Base-by-base conservation (phyloP, 2,888 invertebrate genomes). In the Coremacera marginata region DNA sequence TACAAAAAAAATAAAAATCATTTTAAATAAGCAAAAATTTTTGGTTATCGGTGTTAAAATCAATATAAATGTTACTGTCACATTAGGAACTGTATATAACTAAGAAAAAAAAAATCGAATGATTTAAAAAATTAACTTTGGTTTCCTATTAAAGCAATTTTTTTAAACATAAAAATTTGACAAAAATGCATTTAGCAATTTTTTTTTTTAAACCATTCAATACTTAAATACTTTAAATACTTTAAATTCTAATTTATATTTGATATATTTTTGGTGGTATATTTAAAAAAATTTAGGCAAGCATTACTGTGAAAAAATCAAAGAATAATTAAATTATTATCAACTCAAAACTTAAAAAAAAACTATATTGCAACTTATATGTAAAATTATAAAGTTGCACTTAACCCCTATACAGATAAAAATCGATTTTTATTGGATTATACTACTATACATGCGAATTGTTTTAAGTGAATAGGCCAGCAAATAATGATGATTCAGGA, bases 41-140 rank as follows among this genome's bases (percentile, higher is more conserved):
- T 52, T 63, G 73, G 63, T 37, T 31, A 63, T 65, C 63, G 27
- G 37, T 31, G 31, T 7, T 63, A 49, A 63, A 73, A 49, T 49
- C 19, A 62, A 51, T 63, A 51, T 2, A 49, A 44, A 65, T 19
- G 19, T 31, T 62, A 14, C 11, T 71, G 19, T 14, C 57, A 60
- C 25, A 37, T 60, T 60, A 73, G 52, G 52, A 73, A 63, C 63
- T 63, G 63, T 55, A 63, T 51, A 25, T 52, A 63, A 73, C 3
- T 51, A 51, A 60, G n/a, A n/a, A 44, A 31, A 8, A 34, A 44
- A 16, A 57, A 57, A 70, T 52, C 55, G 57, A 70, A 57, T 16
- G 16, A 27, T 70, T 70, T 55, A 44, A 22, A 44, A 62, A 62
- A 60, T 60, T 16, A 22, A 51, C 73, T 73, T 73, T 73, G 73